These are phyloP conservation scores for Ophioninae sp. DNA, from an alignment of 2,888 invertebrate genomes.

Conservation along the genomic window DNA sequence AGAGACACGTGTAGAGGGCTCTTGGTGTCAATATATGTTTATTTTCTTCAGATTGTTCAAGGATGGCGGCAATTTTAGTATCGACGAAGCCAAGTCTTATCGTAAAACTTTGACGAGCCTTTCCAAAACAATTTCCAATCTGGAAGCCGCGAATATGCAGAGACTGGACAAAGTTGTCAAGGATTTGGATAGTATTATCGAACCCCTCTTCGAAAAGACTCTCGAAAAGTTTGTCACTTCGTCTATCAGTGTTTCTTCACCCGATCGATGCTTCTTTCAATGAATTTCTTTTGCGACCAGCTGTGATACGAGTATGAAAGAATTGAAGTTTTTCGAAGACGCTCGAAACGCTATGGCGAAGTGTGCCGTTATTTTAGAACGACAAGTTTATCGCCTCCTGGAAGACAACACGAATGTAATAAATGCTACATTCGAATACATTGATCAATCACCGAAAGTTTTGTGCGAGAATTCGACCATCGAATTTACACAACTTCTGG, in stretches of 20 bases:
- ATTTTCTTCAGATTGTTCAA: slow-evolving; percentile 61
- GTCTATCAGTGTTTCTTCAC: not conserved
- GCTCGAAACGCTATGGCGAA: slow-evolving; percentile 50
- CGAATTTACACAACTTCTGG: slow-evolving; percentile 22
- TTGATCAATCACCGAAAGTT: not conserved
- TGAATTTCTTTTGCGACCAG: slow-evolving; percentile 34
- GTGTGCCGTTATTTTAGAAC: slow-evolving; percentile 61
- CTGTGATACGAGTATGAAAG: slow-evolving; percentile 48
- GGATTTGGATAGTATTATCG: slow-evolving; percentile 49
- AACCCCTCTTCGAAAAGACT: slow-evolving; percentile 41
- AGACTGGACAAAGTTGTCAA: slow-evolving; percentile 54
- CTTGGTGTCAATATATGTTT: slow-evolving; percentile 7
- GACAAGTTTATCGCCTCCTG: slow-evolving; percentile 47
- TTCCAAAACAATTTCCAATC: slow-evolving; percentile 58
- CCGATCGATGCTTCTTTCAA: not conserved
- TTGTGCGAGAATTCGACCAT: slow-evolving; percentile 4
- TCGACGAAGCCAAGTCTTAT: slow-evolving; percentile 60
- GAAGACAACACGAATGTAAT: slow-evolving; percentile 51
- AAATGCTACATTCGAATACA: slow-evolving; percentile 10
- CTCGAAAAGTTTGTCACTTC: slow-evolving; percentile 49
- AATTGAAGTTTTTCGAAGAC: slow-evolving; percentile 62
- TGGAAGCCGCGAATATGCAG: slow-evolving; percentile 42
- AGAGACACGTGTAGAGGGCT: not conserved
- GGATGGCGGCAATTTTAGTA: slow-evolving; percentile 64
- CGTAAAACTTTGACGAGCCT: slow-evolving; percentile 52